phyloP scores from a whole-genome alignment of 2,888 invertebrate species.

The Leptopilina syphax region DNA sequence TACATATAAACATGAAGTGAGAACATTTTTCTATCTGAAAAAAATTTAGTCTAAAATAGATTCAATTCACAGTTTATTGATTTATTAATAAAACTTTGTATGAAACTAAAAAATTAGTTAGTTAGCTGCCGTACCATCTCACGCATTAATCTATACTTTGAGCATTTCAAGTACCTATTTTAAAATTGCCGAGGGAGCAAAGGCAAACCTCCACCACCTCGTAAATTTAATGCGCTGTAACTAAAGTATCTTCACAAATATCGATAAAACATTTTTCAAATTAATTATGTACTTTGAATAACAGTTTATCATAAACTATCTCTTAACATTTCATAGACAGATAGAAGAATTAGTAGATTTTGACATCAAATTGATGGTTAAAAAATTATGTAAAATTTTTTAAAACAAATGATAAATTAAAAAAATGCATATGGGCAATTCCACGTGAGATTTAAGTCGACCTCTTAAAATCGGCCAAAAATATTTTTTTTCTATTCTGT shows the following conservation, averaged over 20 bases:
- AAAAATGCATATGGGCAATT: no score
- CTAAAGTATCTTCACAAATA: constrained; percentile 14
- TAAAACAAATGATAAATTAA: no score
- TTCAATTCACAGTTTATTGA: neutral
- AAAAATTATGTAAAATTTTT: neutral
- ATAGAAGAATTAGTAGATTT: neutral
- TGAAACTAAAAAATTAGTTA: neutral
- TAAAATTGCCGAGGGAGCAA: constrained; percentile 23
- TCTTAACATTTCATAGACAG: neutral
- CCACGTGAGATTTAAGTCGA: no score
- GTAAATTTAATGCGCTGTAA: constrained; percentile 37
- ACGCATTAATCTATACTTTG: constrained; percentile 45
- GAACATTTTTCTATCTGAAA: no score
- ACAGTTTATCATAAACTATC: neutral
- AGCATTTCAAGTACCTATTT: constrained; percentile 47
- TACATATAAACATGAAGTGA: no score
- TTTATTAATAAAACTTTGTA: neutral
- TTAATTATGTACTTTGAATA: neutral
- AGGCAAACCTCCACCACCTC: constrained; percentile 2
- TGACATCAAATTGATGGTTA: no score
- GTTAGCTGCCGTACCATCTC: constrained; percentile 42
- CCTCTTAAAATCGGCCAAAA: no score
- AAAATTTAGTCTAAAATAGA: neutral
- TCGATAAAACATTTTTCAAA: constrained; percentile 16
- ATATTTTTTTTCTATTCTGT: no score